Percentiles rank a stretch among this genome's conserved stretches.
Evolutionary conservation across 2,797 vertebrate species (phyloP).

Genomic region (Girardinus metallicus): DNA sequence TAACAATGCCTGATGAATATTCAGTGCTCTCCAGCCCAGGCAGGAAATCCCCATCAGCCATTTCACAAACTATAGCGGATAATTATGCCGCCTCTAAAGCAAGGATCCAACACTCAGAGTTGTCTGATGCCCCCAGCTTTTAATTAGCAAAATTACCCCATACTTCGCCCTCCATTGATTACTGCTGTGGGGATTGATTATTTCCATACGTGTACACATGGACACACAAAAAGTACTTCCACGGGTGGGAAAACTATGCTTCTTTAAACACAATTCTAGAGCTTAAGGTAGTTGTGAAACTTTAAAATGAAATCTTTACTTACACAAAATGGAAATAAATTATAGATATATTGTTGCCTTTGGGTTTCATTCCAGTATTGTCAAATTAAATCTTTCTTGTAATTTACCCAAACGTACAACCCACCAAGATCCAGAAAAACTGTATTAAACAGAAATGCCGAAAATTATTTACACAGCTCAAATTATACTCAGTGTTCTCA

Average conservation of each 20-base stretch:
- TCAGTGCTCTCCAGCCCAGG: constrained; percentile 61
- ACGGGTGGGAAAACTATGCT: constrained; percentile 57
- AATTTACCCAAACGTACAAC: not conserved
- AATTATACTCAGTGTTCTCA: not conserved
- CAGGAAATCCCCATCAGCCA: constrained; percentile 75
- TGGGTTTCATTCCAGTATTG: constrained; percentile 13
- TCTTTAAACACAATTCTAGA: constrained; percentile 31
- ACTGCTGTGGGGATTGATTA: constrained; percentile 77
- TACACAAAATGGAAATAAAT: constrained; percentile 43
- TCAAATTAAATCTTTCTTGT: constrained; percentile 28
- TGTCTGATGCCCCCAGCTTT: constrained; percentile 81
- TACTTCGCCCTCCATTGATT: constrained; percentile 79
- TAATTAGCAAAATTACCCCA: constrained; percentile 85
- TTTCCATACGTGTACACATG: constrained; percentile 53
- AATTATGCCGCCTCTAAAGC: constrained; percentile 80
- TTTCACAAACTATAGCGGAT: constrained; percentile 76
- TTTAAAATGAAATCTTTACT: constrained; percentile 33
- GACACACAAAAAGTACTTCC: constrained; percentile 48
- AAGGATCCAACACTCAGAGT: constrained; percentile 68
- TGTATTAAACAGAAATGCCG: not conserved
- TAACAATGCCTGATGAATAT: constrained; percentile 84
- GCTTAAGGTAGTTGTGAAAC: constrained; percentile 23
- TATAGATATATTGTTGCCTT: constrained; percentile 35
- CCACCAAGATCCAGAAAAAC: not conserved
- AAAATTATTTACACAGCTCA: not conserved